Evolutionary conservation across 2,888 invertebrate genomes (phyloP), one percentile per base, ranked within the genome.

Genomic region (Drosophila gaucha): DNA sequence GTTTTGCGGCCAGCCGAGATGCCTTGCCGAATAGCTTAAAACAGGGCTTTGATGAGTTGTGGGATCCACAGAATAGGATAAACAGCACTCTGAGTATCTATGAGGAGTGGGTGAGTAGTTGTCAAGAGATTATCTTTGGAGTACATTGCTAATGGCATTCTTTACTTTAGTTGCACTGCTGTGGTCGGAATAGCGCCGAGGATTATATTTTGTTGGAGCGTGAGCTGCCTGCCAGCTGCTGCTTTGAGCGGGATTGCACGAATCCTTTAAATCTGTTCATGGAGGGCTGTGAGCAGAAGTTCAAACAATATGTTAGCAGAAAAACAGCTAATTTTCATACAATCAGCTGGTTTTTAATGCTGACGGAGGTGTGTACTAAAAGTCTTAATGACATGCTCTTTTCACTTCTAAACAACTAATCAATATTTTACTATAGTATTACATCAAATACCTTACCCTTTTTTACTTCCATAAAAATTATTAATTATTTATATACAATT

Each of bases 31-130:
- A 51, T 12, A 75, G 52, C 2, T 54, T 89, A 2, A 76, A 63
- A 26, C 72, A 88, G 30, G 90, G 90, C 1, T 89, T 89, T 16
- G 90, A 90, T 22, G 89, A 89, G n/a, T 69, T 90, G 3, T 89
- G 86, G 88, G 89, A 89, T 54, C 28, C 22, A 2, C 57, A 66
- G 12, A 46, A 74, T 30, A 60, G 63, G 4, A 57, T 47, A 16
- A 87, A 86, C 43, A 78, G 78, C 50, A 79, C 83, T 0, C 55
- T 90, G 2, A 71, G 74, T 12, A 54, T 44, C 0, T 90, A 90
- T 33, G 90, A 90, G 50, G 78, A 88, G 55, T 89, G 90, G 90
- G 90, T 90, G 47, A 75, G 85, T 35, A 9, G 1, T 10, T 22
- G n/a, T 20, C 6, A 12, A 14, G 5, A n/a, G 1, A 8, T 24